These are phyloP conservation scores for Limnothrissa miodon DNA, from an alignment of 2,113 vertebrate species.

Conservation along the genomic window DNA sequence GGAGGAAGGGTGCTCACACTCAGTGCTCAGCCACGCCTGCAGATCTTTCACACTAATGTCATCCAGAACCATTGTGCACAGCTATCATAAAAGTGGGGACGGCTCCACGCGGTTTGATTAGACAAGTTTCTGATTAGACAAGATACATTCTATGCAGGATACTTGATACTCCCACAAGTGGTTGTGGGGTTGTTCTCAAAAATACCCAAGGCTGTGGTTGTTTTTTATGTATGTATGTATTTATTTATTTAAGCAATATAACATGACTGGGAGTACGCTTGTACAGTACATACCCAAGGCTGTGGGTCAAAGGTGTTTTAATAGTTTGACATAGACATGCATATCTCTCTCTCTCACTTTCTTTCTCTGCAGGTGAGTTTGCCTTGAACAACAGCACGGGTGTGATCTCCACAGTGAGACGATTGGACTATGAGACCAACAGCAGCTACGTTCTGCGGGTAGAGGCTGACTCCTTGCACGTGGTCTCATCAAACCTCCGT, in stretches of 20 bases:
- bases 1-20: neutral
- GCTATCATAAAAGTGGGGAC: neutral
- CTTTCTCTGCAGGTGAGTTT: conserved; percentile 72
- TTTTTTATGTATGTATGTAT: no score
- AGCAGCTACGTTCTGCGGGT: conserved; percentile 77
- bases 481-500: conserved; percentile 79
- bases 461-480: conserved; percentile 82
- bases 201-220: no score
- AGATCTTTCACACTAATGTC: neutral
- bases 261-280: no score
- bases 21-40: neutral
- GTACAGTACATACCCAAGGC: no score
- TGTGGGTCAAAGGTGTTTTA: no score
- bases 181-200: no score
- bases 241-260: no score
- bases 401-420: conserved; percentile 73
- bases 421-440: conserved; percentile 80
- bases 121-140: no score
- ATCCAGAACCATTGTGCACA: neutral
- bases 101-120: no score
- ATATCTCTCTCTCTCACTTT: neutral
- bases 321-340: no score
- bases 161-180: no score
- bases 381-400: conserved; percentile 79
- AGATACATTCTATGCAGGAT: no score